Evolutionary conservation across 2,113 vertebrate species (phyloP), one percentile per base, ranked within the genome.

Genomic region (Varanus komodoensis): DNA sequence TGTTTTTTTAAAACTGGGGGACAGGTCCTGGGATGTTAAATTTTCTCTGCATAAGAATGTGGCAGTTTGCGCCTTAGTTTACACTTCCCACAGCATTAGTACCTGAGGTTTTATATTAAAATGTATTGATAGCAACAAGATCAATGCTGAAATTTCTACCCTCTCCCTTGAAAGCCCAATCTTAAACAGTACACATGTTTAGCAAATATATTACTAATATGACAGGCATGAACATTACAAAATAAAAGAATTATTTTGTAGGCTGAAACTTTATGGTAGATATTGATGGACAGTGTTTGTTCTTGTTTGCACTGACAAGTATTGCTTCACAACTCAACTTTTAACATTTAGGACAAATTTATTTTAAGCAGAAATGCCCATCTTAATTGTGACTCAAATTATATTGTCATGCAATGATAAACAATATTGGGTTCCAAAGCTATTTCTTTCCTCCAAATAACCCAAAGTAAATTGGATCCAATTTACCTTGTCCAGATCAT

Each of bases 211-310:
- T 97, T 86, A 82, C 88, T 91, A 88, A 90, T 94, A 64, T 86
- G 84, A 92, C 34, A 50, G 64, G 1, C 44, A 1, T 69, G 61
- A 50, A 44, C 71, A 68, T 84, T n/a, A 44, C 44, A 50, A 71
- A 7, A 69, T 50, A 71, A 67, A 48, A 85, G 77, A 94, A 89
- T 48, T 93, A 87, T 74, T 92, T 78, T 23, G 78, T n/a, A 48
- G 84, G 87, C 69, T 93, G 90, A 91, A 93, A 93, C 90, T 75
- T 34, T 68, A 93, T 27, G 83, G 86, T 69, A 91, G 50, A 92
- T 94, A 94, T 96, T 95, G 89, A 92, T 94, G 86, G 50, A 88
- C 93, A 91, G 11, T 94, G 86, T 94, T 87, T 95, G 83, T 81
- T 92, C 73, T 68, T 84, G 4, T 82, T 93, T 94, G 77, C 86